A percentile compares a stretch with the other conserved stretches of the same genome.
Evolutionary conservation across 2,888 invertebrate species (phyloP).

Genomic region (Drosophila yooni): DNA sequence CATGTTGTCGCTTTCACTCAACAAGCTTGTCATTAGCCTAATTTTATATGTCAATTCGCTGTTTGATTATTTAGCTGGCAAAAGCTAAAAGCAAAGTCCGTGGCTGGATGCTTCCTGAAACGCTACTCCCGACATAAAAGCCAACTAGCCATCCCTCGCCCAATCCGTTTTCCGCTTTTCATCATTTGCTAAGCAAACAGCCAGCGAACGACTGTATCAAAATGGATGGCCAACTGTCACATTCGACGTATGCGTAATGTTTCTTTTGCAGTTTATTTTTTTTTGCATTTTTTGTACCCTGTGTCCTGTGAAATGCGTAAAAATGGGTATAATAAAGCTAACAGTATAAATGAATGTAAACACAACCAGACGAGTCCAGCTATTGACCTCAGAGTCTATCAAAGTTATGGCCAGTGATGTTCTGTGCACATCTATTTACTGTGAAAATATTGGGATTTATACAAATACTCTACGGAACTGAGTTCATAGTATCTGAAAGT

Average conservation of each 20-base stretch:
- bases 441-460: not conserved
- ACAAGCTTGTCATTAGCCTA: conserved; percentile 74
- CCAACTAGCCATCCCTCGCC: not conserved
- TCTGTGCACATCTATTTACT: not conserved
- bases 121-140: conserved; percentile 1
- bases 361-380: not conserved
- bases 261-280: not conserved
- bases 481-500: not conserved
- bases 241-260: conserved; percentile 49
- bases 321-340: not conserved
- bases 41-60: conserved; percentile 57
- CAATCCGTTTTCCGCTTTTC: conserved; percentile 10
- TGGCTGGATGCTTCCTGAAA: conserved; percentile 14
- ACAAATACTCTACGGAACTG: not conserved
- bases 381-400: not conserved
- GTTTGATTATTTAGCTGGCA: conserved; percentile 42
- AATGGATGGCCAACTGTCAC: conserved; percentile 36
- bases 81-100: conserved; percentile 30
- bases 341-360: not conserved
- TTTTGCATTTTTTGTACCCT: not conserved
- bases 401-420: not conserved
- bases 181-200: conserved; percentile 58
- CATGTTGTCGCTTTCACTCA: conserved; percentile 62
- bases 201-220: conserved; percentile 12
- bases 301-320: not conserved